Conservation (phyloP, 2,113 vertebrate genomes). For the Nyctibius bracteatus region DNA sequence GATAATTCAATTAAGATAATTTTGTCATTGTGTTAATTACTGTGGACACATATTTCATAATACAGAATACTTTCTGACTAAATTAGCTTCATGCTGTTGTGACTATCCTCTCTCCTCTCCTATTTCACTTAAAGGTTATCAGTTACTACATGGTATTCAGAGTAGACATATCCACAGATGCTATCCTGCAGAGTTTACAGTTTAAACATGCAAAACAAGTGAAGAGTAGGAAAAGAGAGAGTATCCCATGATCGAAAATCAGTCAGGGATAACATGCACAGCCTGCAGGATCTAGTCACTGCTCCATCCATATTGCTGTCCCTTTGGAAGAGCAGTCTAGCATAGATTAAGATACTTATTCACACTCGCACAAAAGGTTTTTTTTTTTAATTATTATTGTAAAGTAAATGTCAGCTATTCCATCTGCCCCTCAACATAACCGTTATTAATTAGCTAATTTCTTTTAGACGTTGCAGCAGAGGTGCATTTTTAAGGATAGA, state of each 20-base stretch:
- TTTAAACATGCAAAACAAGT: not conserved
- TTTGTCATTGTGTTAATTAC: not conserved
- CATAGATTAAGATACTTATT: slow-evolving; percentile 12
- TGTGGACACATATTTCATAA: not conserved
- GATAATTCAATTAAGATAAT: not conserved
- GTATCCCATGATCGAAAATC: not conserved
- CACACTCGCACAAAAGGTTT: not conserved
- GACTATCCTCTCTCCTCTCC: not conserved
- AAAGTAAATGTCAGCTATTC: slow-evolving; percentile 55
- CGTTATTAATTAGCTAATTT: slow-evolving; percentile 56
- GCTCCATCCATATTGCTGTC: not conserved
- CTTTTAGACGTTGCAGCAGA: slow-evolving; percentile 11
- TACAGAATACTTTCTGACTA: not conserved
- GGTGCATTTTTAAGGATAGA: slow-evolving; percentile 45
- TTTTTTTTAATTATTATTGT: not conserved
- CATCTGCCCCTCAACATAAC: slow-evolving; percentile 60
- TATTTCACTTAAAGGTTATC: not conserved
- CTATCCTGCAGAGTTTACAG: not conserved
- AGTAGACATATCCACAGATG: not conserved
- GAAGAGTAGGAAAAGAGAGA: not conserved
- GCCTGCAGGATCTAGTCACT: not conserved
- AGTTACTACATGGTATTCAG: not conserved
- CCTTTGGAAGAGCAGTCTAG: not conserved
- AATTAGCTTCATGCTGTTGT: not conserved
- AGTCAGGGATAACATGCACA: not conserved